Conservation (phyloP, 2,797 vertebrate genomes). For the Rhinoraja longicauda region DNA sequence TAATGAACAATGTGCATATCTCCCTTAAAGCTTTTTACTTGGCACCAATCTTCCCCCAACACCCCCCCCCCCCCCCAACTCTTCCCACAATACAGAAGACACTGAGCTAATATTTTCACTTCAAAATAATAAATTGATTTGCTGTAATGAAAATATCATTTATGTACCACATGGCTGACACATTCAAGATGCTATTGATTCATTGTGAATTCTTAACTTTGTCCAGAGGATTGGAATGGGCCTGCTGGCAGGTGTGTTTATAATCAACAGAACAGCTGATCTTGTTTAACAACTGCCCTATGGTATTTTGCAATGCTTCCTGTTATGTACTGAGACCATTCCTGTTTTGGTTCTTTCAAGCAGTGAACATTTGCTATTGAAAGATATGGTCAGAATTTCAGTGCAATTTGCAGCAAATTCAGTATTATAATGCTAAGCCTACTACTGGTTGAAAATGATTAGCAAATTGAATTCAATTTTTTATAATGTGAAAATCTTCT, state of each 20-base stretch:
- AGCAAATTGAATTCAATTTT: background rate
- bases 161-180: background rate
- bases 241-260: background rate
- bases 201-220: conserved; percentile 1
- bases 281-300: background rate
- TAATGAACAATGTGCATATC: too few species aligned
- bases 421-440: background rate
- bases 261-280: conserved; percentile 25
- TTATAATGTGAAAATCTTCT: background rate
- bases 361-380: background rate
- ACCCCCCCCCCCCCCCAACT: too few species aligned
- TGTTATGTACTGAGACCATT: conserved; percentile 7
- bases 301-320: background rate
- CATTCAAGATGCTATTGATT: conserved; percentile 23
- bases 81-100: background rate
- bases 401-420: background rate
- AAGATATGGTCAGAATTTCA: background rate
- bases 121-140: background rate
- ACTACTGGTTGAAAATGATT: background rate
- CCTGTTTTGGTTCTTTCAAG: background rate
- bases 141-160: background rate
- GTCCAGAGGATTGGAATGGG: background rate
- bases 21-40: background rate
- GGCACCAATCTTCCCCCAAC: too few species aligned
- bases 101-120: conserved; percentile 15